Conservation (phyloP, 2,113 vertebrate species). For the Pangasianodon gigas region DNA sequence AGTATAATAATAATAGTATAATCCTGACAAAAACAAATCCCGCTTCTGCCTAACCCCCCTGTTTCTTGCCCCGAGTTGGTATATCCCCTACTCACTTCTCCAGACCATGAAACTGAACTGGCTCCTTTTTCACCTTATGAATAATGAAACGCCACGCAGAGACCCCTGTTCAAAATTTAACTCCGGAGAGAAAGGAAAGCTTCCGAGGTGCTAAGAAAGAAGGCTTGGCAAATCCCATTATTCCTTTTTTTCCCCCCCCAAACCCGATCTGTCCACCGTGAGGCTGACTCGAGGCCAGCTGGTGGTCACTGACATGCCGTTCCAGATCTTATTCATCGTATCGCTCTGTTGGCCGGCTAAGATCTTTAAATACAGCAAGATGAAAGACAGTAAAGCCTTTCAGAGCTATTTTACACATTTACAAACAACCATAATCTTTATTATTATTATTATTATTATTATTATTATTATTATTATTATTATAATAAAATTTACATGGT, state of each 20-base stretch:
- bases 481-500: not conserved
- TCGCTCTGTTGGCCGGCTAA: not conserved
- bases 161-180: slow-evolving; percentile 70
- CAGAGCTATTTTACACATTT: not conserved
- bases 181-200: slow-evolving; percentile 46
- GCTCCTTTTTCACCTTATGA: slow-evolving; percentile 70
- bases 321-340: slow-evolving; percentile 6
- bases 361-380: not conserved
- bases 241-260: not conserved
- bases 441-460: not conserved
- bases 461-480: not conserved
- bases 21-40: not conserved
- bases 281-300: not conserved
- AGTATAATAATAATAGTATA: too few species aligned
- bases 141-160: slow-evolving; percentile 67
- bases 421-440: not conserved
- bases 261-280: not conserved
- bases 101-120: slow-evolving; percentile 63
- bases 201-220: slow-evolving; percentile 27
- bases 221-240: slow-evolving; percentile 19
- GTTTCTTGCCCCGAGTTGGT: not conserved
- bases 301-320: not conserved
- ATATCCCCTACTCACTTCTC: slow-evolving; percentile 28
- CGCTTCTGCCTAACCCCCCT: not conserved
- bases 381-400: slow-evolving; percentile 1